These are phyloP conservation scores for Willowsia nigromaculata DNA, from an alignment of 2,888 invertebrate species.

Conservation along the genomic window DNA sequence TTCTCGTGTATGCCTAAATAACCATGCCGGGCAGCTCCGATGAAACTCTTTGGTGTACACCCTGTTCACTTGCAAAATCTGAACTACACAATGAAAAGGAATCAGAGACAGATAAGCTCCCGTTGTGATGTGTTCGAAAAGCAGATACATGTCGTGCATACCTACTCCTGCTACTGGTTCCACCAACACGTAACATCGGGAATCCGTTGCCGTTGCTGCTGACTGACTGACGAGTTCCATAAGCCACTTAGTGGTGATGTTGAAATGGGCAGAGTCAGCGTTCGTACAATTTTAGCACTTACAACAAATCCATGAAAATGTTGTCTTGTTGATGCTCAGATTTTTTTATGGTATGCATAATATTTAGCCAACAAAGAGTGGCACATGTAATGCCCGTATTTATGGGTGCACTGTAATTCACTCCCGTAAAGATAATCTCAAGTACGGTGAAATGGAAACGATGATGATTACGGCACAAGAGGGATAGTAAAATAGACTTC, in stretches of 20 bases:
- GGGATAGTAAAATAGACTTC: not conserved
- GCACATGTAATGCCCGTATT: not conserved
- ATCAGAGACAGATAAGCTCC: conserved; percentile 41
- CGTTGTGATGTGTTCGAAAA: not conserved
- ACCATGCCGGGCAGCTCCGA: conserved; percentile 60
- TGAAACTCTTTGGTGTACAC: conserved; percentile 22
- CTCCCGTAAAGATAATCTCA: not conserved
- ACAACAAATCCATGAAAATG: not conserved
- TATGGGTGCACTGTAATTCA: not conserved
- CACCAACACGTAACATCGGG: not conserved
- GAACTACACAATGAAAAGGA: not conserved
- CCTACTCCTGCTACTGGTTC: not conserved
- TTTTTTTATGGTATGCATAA: conserved; percentile 20
- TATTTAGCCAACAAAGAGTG: conserved; percentile 21
- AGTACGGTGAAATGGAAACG: not conserved
- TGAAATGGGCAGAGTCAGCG: not conserved
- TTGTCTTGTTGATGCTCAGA: conserved; percentile 21
- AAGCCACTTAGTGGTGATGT: not conserved
- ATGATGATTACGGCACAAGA: not conserved
- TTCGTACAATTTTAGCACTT: not conserved
- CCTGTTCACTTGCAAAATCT: conserved; percentile 5
- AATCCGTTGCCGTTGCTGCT: not conserved
- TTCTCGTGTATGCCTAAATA: not conserved
- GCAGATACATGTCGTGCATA: not conserved
- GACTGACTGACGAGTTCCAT: conserved; percentile 56